These are phyloP conservation scores for Myxocyprinus asiaticus DNA, from an alignment of 2,113 vertebrate species.

Conservation along the genomic window DNA sequence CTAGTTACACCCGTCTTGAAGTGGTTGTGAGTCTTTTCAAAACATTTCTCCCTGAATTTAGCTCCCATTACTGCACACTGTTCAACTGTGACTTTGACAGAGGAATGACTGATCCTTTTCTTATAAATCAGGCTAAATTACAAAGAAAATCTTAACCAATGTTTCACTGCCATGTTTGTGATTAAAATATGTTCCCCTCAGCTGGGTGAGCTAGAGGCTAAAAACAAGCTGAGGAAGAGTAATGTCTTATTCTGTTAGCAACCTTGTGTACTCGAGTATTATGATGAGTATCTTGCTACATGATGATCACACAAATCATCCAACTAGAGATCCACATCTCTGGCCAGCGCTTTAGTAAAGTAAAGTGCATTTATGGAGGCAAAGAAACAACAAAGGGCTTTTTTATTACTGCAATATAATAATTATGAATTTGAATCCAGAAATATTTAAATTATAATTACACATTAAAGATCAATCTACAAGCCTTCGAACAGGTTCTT, in stretches of 20 bases:
- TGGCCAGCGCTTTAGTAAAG: neutral
- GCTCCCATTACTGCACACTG: neutral
- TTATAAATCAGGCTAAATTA: slow-evolving; percentile 8
- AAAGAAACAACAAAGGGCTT: neutral
- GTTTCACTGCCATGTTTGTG: slow-evolving; percentile 18
- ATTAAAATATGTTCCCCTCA: neutral
- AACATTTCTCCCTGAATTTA: neutral
- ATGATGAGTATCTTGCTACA: neutral
- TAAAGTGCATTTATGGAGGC: neutral
- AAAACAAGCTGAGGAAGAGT: neutral
- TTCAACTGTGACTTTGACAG: neutral
- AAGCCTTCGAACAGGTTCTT: neutral
- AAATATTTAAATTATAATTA: neutral
- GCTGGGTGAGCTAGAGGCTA: neutral
- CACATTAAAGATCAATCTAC: neutral
- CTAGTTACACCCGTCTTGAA: slow-evolving; percentile 65
- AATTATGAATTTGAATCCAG: no score
- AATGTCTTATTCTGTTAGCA: neutral
- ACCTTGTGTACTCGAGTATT: neutral
- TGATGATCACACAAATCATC: neutral
- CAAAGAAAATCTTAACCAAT: neutral
- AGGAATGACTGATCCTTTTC: neutral
- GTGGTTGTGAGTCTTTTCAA: slow-evolving; percentile 69
- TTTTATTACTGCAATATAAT: no score
- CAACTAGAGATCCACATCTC: neutral